Base-by-base conservation (phyloP, 2,797 vertebrate species). In the Steatocranus sp. region DNA sequence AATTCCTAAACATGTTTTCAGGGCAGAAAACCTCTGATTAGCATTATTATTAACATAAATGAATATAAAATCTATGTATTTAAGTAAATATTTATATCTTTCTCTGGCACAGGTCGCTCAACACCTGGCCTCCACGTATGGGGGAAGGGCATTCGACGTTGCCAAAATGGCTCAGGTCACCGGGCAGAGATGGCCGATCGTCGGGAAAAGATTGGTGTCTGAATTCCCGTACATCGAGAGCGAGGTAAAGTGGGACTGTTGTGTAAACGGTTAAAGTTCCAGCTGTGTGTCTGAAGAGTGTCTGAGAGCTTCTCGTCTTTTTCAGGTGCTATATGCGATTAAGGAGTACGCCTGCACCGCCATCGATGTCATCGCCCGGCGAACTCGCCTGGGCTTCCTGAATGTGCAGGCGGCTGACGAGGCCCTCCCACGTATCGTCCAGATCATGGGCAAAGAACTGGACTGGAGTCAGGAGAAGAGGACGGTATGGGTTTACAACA, bases 161-260 rank as follows among this genome's bases (percentile, higher is more conserved):
- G 98, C 98, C 74, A 99, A 98, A 91, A 97, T 99, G 94, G 98
- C 98, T 20, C 94, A 97, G 34, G 98, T 99, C 32, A 99, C 99
- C 0, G 98, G 98, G 15, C 97, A 97, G 89, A 95, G 98, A 15
- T 99, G 98, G 98, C 98, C 99, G 0, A 97, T 99, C 3, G 98
- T 99, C 6, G 98, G 98, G 8, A 98, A 98, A 10, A 96, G 98
- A 1, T 96, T 99, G 7, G 98, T 99, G 2, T 99, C 98, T 0
- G 98, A 99, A 79, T 99, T 99, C 82, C 98, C 98, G 0, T 99
- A 99, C 88, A 99, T 99, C 2, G 98, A 99, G 92, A 96, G 97
- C 10, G 98, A 99, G 98, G 98, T 99, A 93, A 75, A 63, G 83
- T 10, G 1, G 2, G 18, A 15, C 15, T 5, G 17, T 18, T 5